A percentile compares a stretch with the other conserved stretches of the same genome.
Evolutionary conservation across 2,113 vertebrate genomes (phyloP).

Genomic region (Columba janthina): DNA sequence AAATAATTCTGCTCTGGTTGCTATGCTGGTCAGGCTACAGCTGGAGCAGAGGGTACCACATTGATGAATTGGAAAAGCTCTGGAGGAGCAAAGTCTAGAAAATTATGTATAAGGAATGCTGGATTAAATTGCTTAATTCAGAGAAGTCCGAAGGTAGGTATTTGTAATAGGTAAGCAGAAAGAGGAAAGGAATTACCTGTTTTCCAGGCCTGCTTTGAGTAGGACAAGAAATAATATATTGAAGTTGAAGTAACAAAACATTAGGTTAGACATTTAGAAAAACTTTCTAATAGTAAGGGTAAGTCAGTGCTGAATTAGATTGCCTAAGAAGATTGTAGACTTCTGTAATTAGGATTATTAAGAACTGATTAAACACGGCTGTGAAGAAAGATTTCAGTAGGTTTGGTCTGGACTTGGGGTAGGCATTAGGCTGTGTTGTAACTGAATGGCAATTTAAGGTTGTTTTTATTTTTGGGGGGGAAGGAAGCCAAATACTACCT

Average conservation of each 20-base stretch:
- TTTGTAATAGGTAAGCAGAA: background rate
- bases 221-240: background rate
- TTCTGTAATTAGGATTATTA: background rate
- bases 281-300: background rate
- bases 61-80: background rate
- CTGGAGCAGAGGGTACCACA: background rate
- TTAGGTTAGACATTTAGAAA: background rate
- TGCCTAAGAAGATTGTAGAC: background rate
- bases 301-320: background rate
- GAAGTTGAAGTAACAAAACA: background rate
- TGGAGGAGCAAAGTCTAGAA: background rate
- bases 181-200: background rate
- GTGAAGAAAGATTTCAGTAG: background rate
- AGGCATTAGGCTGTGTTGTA: accelerated
- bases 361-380: background rate
- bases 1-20: background rate
- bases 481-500: background rate
- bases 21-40: background rate
- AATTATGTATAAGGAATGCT: background rate
- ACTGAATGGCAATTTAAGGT: background rate
- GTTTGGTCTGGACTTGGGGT: background rate
- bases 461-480: accelerated
- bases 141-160: background rate
- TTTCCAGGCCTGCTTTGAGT: background rate
- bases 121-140: background rate